phyloP scores from a whole-genome alignment of 2,888 invertebrate species.

The Chouioia cunea region DNA sequence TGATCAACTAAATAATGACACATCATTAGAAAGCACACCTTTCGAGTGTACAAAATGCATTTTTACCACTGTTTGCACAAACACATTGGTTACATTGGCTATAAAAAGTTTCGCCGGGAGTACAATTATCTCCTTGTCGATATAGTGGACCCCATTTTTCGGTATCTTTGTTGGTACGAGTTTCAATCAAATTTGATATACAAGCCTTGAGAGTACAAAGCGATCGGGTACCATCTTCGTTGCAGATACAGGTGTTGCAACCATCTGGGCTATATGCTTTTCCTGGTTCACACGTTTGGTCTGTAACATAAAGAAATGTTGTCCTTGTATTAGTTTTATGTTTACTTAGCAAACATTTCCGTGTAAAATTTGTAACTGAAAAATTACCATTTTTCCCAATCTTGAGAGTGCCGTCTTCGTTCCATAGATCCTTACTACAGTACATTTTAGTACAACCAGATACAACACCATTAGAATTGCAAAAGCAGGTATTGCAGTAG shows the following conservation, averaged over 20 bases:
- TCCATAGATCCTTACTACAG: conserved; percentile 41
- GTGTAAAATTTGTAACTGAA: too few species aligned
- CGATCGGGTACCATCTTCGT: not conserved
- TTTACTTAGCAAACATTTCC: too few species aligned
- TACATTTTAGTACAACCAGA: conserved; percentile 45
- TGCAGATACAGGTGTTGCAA: conserved; percentile 14
- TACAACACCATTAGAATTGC: conserved; percentile 60
- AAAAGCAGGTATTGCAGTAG: conserved; percentile 74
- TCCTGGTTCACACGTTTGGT: not conserved
- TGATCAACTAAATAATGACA: too few species aligned
- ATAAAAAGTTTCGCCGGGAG: conserved; percentile 70
- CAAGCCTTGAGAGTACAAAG: not conserved
- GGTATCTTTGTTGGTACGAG: not conserved
- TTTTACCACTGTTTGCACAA: conserved; percentile 70
- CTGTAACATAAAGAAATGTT: not conserved
- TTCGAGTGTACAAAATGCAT: conserved; percentile 69
- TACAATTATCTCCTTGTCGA: not conserved
- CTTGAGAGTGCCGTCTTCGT: conserved; percentile 9
- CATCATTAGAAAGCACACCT: conserved; percentile 1
- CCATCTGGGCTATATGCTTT: not conserved
- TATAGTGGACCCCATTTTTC: not conserved
- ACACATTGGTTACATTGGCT: conserved; percentile 71
- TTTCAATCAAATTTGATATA: not conserved
- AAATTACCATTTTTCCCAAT: conserved; percentile 1
- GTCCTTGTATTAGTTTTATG: too few species aligned